A percentile compares a stretch with the other conserved stretches of the same genome.
These are phyloP conservation scores for Eutrigla gurnardus DNA, from an alignment of 2,797 vertebrate genomes.

Conservation along the genomic window DNA sequence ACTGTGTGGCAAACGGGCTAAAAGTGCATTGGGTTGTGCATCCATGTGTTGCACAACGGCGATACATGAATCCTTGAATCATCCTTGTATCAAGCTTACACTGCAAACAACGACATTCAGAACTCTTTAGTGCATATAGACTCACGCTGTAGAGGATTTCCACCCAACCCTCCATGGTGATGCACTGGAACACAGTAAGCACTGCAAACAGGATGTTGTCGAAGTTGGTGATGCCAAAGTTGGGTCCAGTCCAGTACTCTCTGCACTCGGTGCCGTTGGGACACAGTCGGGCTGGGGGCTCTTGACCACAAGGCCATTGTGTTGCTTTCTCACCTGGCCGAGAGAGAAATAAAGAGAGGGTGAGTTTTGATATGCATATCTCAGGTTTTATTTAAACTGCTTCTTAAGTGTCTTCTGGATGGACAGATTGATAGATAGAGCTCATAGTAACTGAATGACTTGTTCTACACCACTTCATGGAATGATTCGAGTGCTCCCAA, in stretches of 20 bases:
- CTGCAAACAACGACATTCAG: not conserved
- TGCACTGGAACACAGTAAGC: slow-evolving; percentile 98
- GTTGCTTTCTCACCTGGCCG: slow-evolving; percentile 83
- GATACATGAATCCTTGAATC: too few species aligned
- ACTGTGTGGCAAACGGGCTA: too few species aligned
- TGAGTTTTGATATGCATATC: not conserved
- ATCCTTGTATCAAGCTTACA: not conserved
- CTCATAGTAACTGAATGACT: not conserved
- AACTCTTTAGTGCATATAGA: slow-evolving; percentile 12
- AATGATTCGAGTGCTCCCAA: not conserved
- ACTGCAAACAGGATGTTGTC: slow-evolving; percentile 98
- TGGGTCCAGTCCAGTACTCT: slow-evolving; percentile 95
- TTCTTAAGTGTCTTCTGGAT: not conserved
- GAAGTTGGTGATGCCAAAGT: slow-evolving; percentile 98
- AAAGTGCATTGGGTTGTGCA: too few species aligned
- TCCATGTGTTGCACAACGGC: too few species aligned
- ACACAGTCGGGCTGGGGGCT: slow-evolving; percentile 87
- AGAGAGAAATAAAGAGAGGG: slow-evolving; percentile 5
- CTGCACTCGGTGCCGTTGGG: slow-evolving; percentile 86
- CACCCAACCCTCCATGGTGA: slow-evolving; percentile 99
- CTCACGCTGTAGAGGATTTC: slow-evolving; percentile 93
- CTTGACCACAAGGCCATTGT: slow-evolving; percentile 91
- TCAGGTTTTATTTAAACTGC: not conserved
- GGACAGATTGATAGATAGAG: not conserved
- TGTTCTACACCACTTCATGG: not conserved